Evolutionary conservation across 1,140 invertebrate species (phyloP), one percentile per base, ranked within the genome.

Genomic region (Cherax destructor): DNA sequence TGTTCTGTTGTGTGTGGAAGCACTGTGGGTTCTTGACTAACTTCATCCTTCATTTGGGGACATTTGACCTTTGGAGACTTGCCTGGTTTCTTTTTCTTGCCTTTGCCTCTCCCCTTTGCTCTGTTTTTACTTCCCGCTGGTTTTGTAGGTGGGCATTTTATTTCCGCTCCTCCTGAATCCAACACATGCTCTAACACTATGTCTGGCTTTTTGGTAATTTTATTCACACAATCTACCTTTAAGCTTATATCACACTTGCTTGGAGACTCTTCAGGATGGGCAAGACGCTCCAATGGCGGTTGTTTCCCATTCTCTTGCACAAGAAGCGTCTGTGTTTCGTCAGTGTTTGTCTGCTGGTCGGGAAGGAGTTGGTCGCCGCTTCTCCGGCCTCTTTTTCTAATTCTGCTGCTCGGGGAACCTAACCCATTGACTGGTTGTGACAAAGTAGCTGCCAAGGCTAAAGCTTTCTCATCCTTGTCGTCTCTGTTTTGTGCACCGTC

Each of bases 1-100:
- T 91, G 89, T 65, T 85, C 78, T 72, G 88, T 91, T 83, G 78
- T 52, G 24, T 65, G 30, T 91, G 89, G 89, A 91, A 91, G 89
- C 83, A 72, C 83, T 6, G 47, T 86, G 83, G 69, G 24, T 50
- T 21, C 47, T 80, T 56, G 49, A 47, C 76, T 69, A 30, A 61
- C 52, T 30, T 47, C 30, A 30, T 80, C 49, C 50, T 59, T 80
- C 7, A n/a, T 80, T 6, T 24, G 86, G 9, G 86, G 10, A 3
- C 50, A 11, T 49, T 30, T 59, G 11, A 16, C 41, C 83, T 85
- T 47, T 0, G 49, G 21, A 11, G 56, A 49, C 21, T 13, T 50
- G 69, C 47, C 83, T 41, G 83, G 18, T 21, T 72, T 85, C 61
- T 52, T 88, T 11, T 47, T 61, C n/a, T 78, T 86, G 24, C 74